These are phyloP conservation scores for Anagyrus pseudococci DNA, from an alignment of 2,888 invertebrate genomes.

Conservation along the genomic window DNA sequence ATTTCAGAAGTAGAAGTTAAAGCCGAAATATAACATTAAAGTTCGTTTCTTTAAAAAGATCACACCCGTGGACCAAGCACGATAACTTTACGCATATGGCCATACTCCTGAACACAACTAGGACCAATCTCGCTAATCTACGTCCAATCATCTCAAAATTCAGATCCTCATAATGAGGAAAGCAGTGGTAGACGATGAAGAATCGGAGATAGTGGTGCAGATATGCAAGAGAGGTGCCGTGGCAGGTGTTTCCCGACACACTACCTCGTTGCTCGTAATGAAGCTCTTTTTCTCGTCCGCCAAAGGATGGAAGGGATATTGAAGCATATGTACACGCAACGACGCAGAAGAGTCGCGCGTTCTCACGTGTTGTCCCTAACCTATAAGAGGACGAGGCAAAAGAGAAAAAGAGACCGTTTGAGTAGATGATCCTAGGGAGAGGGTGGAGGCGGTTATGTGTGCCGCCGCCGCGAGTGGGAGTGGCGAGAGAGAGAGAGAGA, in stretches of 20 bases:
- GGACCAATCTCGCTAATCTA: conserved; percentile 30
- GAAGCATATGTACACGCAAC: background rate
- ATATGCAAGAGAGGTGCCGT: background rate
- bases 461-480: conserved; percentile 25
- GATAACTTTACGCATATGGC: conserved; percentile 23
- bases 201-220: background rate
- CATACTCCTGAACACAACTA: no score
- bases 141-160: conserved; percentile 29
- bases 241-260: conserved; percentile 33
- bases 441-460: background rate
- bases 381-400: no score
- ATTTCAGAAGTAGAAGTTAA: no score
- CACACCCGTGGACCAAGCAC: no score
- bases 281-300: conserved; percentile 13
- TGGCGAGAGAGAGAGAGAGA: conserved; percentile 13
- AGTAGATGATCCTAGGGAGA: no score
- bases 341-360: conserved; percentile 2
- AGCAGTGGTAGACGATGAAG: background rate
- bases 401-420: no score
- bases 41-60: no score
- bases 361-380: conserved; percentile 23
- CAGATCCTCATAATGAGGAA: conserved; percentile 25
- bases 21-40: no score
- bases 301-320: conserved; percentile 3
- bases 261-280: conserved; percentile 19